phyloP scores from a whole-genome alignment of 2,888 invertebrate species.

The Actias luna region DNA sequence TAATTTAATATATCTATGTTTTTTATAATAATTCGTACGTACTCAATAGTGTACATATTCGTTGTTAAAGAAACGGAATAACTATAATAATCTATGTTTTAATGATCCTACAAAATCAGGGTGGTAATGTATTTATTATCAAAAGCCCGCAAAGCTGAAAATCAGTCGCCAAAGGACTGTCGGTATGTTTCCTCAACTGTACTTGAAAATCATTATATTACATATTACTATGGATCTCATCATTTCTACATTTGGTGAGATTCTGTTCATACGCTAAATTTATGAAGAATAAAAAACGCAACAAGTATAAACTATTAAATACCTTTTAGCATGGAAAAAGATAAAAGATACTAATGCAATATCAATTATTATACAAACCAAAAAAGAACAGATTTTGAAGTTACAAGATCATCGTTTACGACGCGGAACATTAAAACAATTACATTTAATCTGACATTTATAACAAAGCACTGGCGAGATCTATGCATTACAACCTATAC shows the following conservation, averaged over 20 bases:
- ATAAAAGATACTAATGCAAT: background rate
- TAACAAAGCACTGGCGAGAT: slow-evolving; percentile 31
- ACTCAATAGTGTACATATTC: background rate
- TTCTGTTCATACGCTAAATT: no score
- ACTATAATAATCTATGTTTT: no score
- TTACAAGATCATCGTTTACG: slow-evolving; percentile 38
- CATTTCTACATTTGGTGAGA: no score
- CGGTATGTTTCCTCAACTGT: no score
- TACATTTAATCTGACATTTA: slow-evolving; percentile 40
- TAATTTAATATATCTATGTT: background rate
- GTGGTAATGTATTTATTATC: no score
- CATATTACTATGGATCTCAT: no score
- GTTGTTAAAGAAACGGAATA: no score
- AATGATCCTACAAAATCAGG: no score
- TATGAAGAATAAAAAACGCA: no score
- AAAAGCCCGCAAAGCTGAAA: no score
- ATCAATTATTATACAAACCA: slow-evolving; percentile 32
- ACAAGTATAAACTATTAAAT: background rate
- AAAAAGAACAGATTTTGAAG: slow-evolving; percentile 42
- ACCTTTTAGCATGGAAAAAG: background rate
- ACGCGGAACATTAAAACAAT: slow-evolving; percentile 48
- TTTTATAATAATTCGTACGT: background rate
- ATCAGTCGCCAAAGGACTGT: no score
- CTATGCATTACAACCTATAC: slow-evolving; percentile 32
- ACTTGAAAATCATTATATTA: no score